Base-by-base conservation (phyloP, 30 jellyfish, hydroid and myxozoan genomes). In the Rhopilema esculentum region DNA sequence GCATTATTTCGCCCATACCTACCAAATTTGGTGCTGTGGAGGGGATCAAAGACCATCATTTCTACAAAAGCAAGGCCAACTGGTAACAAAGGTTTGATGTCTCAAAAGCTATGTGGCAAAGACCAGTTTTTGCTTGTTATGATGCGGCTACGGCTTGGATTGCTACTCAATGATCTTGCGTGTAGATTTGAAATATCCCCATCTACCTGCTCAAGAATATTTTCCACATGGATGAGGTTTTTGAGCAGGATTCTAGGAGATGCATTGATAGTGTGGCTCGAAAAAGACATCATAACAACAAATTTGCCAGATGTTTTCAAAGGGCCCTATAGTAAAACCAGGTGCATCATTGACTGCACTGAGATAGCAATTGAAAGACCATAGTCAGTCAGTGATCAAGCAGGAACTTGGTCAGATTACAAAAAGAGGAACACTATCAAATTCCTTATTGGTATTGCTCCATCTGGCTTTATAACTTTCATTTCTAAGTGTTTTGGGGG, bases 331-430 rank as follows among this genome's bases (percentile, higher is more conserved):
- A 40, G 12, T 2, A 40, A 40, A 2, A 40, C 57, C 57, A 6
- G 57, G 12, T 40, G 57, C 57, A 64, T 84, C 24, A 70, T 69
- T 84, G 88, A 84, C 52, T 84, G 93, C 80, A 84, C 93, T 18
- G 89, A 69, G 48, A 20, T 66, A n/a, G 66, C 49, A 21, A 66
- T 69, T 22, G 87, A 72, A 50, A 70, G 73, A 64, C 93, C 93
- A 25, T n/a, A 65, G 27, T 8, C 26, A 21, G 80, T 77, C 12
- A 52, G 20, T 31, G 93, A 79, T 12, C 93, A 84, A 49, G 67
- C 89, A 8, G 69, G 70, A 66, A 84, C 93, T 23, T 84, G 62
- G 68, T 84, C 93, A 9, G 52, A 81, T 24, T 84, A 84, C 40
- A 69, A 84, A 70, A 25, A 71, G 27, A 48, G 69, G 27, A 49